Evolutionary conservation across 2,888 invertebrate species (phyloP).

Genomic region (Rutpela maculata): DNA sequence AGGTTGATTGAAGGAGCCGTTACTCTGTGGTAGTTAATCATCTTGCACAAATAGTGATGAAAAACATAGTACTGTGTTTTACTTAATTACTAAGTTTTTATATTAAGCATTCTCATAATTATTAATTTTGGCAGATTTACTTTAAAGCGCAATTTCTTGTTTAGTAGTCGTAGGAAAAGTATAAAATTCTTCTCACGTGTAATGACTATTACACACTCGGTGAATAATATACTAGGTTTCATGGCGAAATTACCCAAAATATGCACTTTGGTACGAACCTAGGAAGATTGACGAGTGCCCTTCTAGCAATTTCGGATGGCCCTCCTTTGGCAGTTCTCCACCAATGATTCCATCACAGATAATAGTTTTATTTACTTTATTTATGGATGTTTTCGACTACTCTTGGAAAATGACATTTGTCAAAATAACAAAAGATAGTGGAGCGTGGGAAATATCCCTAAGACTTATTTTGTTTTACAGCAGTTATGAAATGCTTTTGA

Average conservation of each 20-base stretch:
- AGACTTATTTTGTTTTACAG: conserved; percentile 36
- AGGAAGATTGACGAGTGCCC: conserved; percentile 36
- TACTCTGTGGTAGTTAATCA: too few relatives aligned
- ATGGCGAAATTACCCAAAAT: background rate
- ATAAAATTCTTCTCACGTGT: too few relatives aligned
- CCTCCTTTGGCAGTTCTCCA: conserved; percentile 48
- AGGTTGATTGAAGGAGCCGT: too few relatives aligned
- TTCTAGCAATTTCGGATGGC: conserved; percentile 26
- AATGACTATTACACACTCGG: too few relatives aligned
- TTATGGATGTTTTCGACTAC: conserved; percentile 73
- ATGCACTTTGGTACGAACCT: background rate
- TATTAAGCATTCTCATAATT: too few relatives aligned
- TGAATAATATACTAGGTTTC: too few relatives aligned
- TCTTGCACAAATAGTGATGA: too few relatives aligned
- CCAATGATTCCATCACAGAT: conserved; percentile 49
- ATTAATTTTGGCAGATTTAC: too few relatives aligned
- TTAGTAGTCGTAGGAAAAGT: too few relatives aligned
- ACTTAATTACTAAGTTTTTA: too few relatives aligned
- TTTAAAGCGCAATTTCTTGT: too few relatives aligned
- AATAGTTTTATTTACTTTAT: conserved; percentile 72
- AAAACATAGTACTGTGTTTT: too few relatives aligned
- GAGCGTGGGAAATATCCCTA: conserved; percentile 49
- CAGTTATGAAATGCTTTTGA: conserved; percentile 32
- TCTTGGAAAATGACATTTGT: conserved; percentile 72
- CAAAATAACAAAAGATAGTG: conserved; percentile 69